A percentile compares a stretch with the other conserved stretches of the same genome.
Evolutionary conservation across 2,797 vertebrate genomes (phyloP).

Genomic region (Periophthalmus magnuspinnatus): DNA sequence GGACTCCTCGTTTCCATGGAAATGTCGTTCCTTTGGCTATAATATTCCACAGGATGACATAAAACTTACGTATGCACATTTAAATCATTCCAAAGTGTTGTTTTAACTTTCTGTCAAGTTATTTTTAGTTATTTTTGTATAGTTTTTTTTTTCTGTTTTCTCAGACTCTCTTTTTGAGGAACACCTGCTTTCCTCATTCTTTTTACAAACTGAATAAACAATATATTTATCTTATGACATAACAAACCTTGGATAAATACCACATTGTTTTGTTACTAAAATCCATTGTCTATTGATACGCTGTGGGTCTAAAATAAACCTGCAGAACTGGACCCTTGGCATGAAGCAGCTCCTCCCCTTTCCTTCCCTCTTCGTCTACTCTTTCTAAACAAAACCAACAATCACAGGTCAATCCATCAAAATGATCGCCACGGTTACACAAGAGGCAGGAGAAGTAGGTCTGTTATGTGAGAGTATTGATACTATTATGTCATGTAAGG

Average conservation of each 20-base stretch:
- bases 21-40: too few relatives aligned
- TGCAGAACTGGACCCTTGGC: background rate
- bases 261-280: constrained; percentile 1
- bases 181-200: background rate
- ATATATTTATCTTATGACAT: background rate
- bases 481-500: too few relatives aligned
- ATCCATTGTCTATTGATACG: constrained; percentile 1
- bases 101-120: background rate
- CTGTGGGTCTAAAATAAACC: background rate
- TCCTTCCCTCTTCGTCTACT: constrained; percentile 2
- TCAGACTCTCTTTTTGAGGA: background rate
- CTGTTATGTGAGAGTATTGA: background rate
- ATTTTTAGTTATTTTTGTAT: background rate
- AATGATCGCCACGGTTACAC: background rate
- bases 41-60: too few relatives aligned
- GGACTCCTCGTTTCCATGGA: too few relatives aligned
- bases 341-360: background rate
- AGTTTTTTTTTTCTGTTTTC: background rate
- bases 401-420: background rate
- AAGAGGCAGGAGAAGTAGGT: background rate
- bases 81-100: too few relatives aligned
- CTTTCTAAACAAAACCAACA: background rate
- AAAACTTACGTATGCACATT: too few relatives aligned
- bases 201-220: background rate
- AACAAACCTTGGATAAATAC: background rate